phyloP scores from a whole-genome alignment of 1,140 invertebrate species.

The Vollenhovia emeryi region DNA sequence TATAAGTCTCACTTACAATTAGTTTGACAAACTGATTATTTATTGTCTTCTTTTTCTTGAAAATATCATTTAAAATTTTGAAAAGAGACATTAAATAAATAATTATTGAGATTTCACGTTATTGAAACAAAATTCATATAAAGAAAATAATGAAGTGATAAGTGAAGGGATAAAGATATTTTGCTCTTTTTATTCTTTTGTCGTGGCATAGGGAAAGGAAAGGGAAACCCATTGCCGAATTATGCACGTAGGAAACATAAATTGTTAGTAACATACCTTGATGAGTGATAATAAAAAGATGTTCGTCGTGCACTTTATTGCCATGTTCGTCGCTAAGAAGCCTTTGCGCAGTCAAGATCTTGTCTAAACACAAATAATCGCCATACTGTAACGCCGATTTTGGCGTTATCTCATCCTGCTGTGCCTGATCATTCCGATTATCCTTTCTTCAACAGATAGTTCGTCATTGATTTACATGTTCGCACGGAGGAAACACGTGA shows the following conservation, averaged over 20 bases:
- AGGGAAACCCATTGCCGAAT: neutral
- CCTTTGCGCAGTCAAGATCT: slow-evolving; percentile 94
- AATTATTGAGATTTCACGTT: neutral
- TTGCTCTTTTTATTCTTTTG: neutral
- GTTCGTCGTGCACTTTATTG: slow-evolving; percentile 95
- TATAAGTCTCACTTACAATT: no score
- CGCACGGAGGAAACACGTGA: neutral
- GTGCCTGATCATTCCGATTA: slow-evolving; percentile 80
- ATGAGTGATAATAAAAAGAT: slow-evolving; percentile 98
- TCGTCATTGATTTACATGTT: neutral
- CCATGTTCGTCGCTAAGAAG: slow-evolving; percentile 91
- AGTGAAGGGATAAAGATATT: neutral
- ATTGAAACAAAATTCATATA: neutral
- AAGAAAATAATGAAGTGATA: neutral
- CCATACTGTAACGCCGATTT: slow-evolving; percentile 92
- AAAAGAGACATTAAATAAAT: neutral
- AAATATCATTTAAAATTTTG: neutral
- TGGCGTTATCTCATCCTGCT: slow-evolving; percentile 85
- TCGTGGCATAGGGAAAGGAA: neutral
- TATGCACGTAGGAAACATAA: no score
- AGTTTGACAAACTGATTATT: neutral
- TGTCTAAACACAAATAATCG: slow-evolving; percentile 96
- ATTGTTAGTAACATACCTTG: slow-evolving; percentile 90
- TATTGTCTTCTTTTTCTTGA: neutral
- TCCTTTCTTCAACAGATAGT: slow-evolving; percentile 72